Evolutionary conservation across 2,113 vertebrate genomes (phyloP).

Genomic region (Cichladusa arquata): DNA sequence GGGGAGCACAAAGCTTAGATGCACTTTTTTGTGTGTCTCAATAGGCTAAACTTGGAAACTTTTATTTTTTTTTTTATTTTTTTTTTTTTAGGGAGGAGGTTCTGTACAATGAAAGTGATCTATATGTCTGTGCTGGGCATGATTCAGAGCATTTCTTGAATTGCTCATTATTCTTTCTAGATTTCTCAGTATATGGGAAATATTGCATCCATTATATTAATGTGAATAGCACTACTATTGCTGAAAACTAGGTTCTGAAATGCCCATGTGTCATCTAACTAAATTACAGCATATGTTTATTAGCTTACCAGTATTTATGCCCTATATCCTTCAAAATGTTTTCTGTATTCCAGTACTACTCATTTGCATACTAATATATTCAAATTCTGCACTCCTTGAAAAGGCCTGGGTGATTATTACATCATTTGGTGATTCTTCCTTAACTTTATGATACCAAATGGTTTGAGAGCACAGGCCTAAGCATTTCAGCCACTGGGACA

Average conservation of each 20-base stretch:
- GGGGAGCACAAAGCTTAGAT: not conserved
- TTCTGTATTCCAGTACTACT: not conserved
- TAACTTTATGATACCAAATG: not conserved
- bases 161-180: not conserved
- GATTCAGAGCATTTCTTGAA: not conserved
- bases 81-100: not conserved
- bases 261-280: not conserved
- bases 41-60: not conserved
- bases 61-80: not conserved
- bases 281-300: not conserved
- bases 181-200: not conserved
- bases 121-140: not conserved
- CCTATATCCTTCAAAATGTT: not conserved
- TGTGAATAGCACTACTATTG: not conserved
- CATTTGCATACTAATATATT: not conserved
- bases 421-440: not conserved
- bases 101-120: not conserved
- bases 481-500: not conserved
- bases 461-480: not conserved
- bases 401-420: not conserved
- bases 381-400: not conserved
- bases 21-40: not conserved
- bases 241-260: not conserved
- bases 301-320: not conserved
- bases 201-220: not conserved